A percentile compares a stretch with the other conserved stretches of the same genome.
Evolutionary conservation across 1,140 invertebrate genomes (phyloP).

Genomic region (Xylocopa sonorina): DNA sequence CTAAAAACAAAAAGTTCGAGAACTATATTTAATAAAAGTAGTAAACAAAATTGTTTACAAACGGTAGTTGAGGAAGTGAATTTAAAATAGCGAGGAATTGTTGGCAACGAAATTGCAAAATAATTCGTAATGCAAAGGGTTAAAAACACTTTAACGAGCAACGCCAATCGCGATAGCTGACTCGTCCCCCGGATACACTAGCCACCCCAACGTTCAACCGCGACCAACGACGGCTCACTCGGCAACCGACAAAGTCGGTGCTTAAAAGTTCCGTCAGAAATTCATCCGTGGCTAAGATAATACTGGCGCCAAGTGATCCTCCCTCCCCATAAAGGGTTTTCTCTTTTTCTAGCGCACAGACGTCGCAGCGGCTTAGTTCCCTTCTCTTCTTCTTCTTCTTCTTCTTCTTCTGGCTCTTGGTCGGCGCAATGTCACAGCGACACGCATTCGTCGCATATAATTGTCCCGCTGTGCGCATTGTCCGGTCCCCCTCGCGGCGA

Average conservation of each 20-base stretch:
- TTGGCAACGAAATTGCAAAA: too few species aligned
- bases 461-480: slow-evolving; percentile 60
- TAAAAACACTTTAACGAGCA: too few species aligned
- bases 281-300: slow-evolving; percentile 54
- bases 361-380: slow-evolving; percentile 11
- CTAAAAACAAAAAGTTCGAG: too few species aligned
- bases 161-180: too few species aligned
- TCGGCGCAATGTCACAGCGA: slow-evolving; percentile 57
- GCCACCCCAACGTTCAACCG: too few species aligned
- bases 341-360: slow-evolving; percentile 49
- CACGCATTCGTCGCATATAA: slow-evolving; percentile 69
- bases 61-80: too few species aligned
- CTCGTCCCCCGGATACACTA: background rate
- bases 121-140: too few species aligned
- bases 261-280: slow-evolving; percentile 39
- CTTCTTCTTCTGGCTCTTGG: background rate
- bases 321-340: slow-evolving; percentile 46
- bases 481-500: slow-evolving; percentile 37
- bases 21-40: too few species aligned
- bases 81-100: too few species aligned
- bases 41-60: too few species aligned
- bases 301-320: slow-evolving; percentile 63
- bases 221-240: background rate
- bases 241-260: slow-evolving; percentile 14
- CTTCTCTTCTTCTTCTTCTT: slow-evolving; percentile 18